Evolutionary conservation across 2,113 vertebrate genomes (phyloP), one percentile per base, ranked within the genome.

Genomic region (Chrysemys picta): DNA sequence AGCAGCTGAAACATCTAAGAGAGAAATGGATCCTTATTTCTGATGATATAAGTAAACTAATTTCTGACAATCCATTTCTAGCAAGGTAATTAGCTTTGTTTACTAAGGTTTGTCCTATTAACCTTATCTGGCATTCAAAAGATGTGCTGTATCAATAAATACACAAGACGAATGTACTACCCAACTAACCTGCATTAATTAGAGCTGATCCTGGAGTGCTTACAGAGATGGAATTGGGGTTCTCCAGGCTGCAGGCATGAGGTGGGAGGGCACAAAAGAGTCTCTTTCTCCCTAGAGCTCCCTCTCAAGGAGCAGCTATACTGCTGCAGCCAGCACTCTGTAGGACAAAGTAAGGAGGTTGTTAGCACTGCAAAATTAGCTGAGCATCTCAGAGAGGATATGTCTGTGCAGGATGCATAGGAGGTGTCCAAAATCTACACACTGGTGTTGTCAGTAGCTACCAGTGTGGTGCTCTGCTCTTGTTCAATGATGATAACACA

Each of bases 11-110:
- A 83, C 42, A 85, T 81, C 79, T 91, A n/a, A 90, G 38, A 62
- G 56, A 91, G 27, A 94, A 94, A 91, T 0, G 0, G 50, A 92
- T 91, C 50, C 89, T 90, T 90, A 82, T 80, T 82, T 5, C 54
- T 93, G 42, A 21, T 81, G 90, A 91, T 50, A 94, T 82, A 81
- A 85, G 85, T 35, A 93, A 94, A 95, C 49, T 87, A 2, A 93
- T 94, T 97, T 96, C 90, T 97, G 91, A 84, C 87, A 93, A 96
- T 88, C 84, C 78, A 78, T 93, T 95, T 97, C 84, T 82, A 89
- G 78, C 50, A 75, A 84, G 56, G 72, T 91, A 95, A 97, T 96
- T 91, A 97, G 42, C 53, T n/a, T 85, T 87, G 27, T 91, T 96
- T 93, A 85, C 54, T 69, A 62, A 95, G 7, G 50, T 83, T 88